Base-by-base conservation (phyloP, 2,888 invertebrate species). In the Phragmatobia fuliginosa region DNA sequence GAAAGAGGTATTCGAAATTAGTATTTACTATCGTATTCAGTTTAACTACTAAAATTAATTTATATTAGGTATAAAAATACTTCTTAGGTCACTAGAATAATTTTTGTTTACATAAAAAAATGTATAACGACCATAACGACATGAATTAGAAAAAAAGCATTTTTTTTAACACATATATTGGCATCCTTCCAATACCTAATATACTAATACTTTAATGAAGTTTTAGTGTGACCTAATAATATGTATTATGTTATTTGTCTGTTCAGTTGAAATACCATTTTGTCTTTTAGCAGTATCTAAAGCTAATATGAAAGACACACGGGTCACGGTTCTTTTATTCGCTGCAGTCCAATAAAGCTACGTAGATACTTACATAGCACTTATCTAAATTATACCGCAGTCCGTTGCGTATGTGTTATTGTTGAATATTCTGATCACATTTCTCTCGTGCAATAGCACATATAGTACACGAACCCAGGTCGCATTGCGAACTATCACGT, bases 361-460 rank as follows among this genome's bases (percentile, higher is more conserved):
- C 25, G 41, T 41, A 41, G 41, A 8, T 56, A 36, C 68, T 70
- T 74, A 75, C 72, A 69, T 80, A 79, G 65, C 76, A 75, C 74
- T 79, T 80, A 85, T 82, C 83, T 85, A 84, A 82, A 83, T 84
- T 79, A 78, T 77, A 80, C 74, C 73, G 77, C 73, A 66, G 78
- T 68, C 82, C 79, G 78, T 83, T 87, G 87, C 81, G 80, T 77
- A 58, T 79, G 71, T 83, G 80, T 87, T 88, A 88, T 87, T 87
- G 74, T 82, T 78, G 75, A 76, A 67, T 89, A 91, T 90, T 91
- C 90, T 79, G 85, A 87, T 88, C 92, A 91, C 88, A 93, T 87
- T 87, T 90, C 86, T 85, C 86, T 88, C 87, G 85, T 87, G 86
- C 85, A 88, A 81, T 86, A 81, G 83, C 86, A 87, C 80, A 84